Percentiles rank a stretch among this genome's conserved stretches.
These are phyloP conservation scores for Toxotes chatareus DNA, from an alignment of 2,113 vertebrate genomes.

Conservation along the genomic window DNA sequence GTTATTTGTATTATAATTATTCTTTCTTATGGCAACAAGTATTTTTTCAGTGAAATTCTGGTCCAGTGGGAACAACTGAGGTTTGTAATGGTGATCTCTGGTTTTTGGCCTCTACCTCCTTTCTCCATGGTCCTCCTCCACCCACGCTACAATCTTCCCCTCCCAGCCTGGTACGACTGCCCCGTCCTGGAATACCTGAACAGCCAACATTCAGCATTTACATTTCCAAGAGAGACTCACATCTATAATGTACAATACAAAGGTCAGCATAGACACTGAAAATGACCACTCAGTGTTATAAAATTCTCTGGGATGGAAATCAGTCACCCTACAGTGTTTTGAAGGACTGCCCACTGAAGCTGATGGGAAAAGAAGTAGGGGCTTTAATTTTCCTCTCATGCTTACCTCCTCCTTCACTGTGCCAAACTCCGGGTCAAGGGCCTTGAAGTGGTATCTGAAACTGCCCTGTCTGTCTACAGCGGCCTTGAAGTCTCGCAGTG, in stretches of 20 bases:
- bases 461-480: conserved; percentile 94
- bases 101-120: conserved; percentile 81
- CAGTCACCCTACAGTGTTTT: conserved; percentile 41
- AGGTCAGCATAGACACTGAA: conserved; percentile 31
- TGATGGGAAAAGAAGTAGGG: conserved; percentile 42
- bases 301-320: conserved; percentile 48
- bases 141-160: conserved; percentile 98
- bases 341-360: conserved; percentile 30
- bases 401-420: conserved; percentile 98
- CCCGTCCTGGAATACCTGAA: conserved; percentile 94
- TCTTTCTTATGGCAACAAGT: conserved; percentile 48
- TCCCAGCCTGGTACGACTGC: conserved; percentile 97
- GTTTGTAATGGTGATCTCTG: conserved; percentile 60
- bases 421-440: conserved; percentile 97
- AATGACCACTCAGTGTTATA: conserved; percentile 27
- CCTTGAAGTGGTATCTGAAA: conserved; percentile 98
- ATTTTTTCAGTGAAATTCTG: conserved; percentile 52
- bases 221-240: conserved; percentile 37
- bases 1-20: conserved; percentile 34
- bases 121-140: conserved; percentile 95
- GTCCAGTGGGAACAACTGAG: conserved; percentile 63
- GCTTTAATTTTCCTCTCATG: conserved; percentile 52
- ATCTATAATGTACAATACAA: conserved; percentile 34
- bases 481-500: conserved; percentile 93
- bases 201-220: conserved; percentile 40